phyloP scores from a whole-genome alignment of 30 jellyfish, hydroid and myxozoan genomes.

The Mastigias papua region DNA sequence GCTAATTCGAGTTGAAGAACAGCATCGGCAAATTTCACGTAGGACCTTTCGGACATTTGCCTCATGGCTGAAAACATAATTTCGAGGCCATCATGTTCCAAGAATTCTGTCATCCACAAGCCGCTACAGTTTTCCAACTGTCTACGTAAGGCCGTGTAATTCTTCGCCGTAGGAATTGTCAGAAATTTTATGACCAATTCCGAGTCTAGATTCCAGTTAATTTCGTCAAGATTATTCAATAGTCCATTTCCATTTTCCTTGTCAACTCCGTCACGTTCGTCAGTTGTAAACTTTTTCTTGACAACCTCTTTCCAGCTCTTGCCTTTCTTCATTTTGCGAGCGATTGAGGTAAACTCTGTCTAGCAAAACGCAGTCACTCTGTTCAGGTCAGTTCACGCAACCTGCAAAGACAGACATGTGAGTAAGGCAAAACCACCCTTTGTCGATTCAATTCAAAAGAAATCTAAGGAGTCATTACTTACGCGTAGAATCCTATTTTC shows the following conservation, averaged over 20 bases:
- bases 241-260: constrained; percentile 12
- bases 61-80: constrained; percentile 86
- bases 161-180: constrained; percentile 82
- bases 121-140: constrained; percentile 72
- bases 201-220: constrained; percentile 68
- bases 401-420: constrained; percentile 9
- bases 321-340: constrained; percentile 9
- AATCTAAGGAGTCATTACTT: constrained; percentile 9
- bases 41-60: constrained; percentile 64
- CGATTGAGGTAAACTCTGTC: background rate
- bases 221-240: constrained; percentile 30
- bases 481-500: background rate
- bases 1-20: constrained; percentile 81
- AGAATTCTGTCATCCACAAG: constrained; percentile 80
- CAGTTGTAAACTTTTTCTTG: constrained; percentile 29
- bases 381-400: background rate
- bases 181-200: constrained; percentile 71
- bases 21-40: constrained; percentile 80
- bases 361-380: constrained; percentile 2
- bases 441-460: background rate
- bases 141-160: constrained; percentile 79
- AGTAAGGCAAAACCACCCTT: background rate
- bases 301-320: constrained; percentile 57
- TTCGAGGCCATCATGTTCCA: constrained; percentile 80
- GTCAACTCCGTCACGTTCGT: constrained; percentile 17